Conservation (phyloP, 2,113 vertebrate genomes). For the Caranx ignobilis region DNA sequence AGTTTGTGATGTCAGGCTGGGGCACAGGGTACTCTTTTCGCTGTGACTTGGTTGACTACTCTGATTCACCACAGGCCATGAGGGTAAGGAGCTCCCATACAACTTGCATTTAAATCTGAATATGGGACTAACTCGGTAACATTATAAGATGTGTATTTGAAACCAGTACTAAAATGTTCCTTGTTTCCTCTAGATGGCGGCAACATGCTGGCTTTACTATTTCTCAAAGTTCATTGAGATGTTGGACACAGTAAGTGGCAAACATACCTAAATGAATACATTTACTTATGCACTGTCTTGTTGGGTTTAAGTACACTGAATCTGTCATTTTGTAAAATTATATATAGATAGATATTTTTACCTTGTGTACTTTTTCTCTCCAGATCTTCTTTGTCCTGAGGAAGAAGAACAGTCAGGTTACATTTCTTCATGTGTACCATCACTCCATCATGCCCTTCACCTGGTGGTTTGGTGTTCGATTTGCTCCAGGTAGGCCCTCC, state of each 20-base stretch:
- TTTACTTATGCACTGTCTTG: not conserved
- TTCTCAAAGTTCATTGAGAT: conserved; percentile 99
- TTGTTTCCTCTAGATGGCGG: conserved; percentile 88
- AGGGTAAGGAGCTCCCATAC: conserved; percentile 86
- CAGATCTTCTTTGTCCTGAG: conserved; percentile 98
- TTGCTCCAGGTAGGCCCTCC: conserved; percentile 89
- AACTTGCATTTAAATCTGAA: not conserved
- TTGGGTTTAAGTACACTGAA: not conserved
- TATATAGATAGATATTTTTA: not conserved
- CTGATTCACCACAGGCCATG: conserved; percentile 88
- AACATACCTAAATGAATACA: not conserved
- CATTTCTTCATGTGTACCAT: conserved; percentile 97
- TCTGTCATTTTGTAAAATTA: not conserved
- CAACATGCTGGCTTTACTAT: conserved; percentile 95
- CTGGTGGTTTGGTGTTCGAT: conserved; percentile 99
- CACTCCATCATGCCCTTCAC: conserved; percentile 99
- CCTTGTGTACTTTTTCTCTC: not conserved
- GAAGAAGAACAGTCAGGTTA: conserved; percentile 96
- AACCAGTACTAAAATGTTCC: not conserved
- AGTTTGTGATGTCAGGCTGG: conserved; percentile 99
- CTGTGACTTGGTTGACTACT: conserved; percentile 96
- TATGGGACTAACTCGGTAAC: not conserved
- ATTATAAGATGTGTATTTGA: not conserved
- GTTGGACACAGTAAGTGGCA: conserved; percentile 94
- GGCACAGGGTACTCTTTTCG: conserved; percentile 93